phyloP scores from a whole-genome alignment of 2,888 invertebrate genomes.

The Philhelius pedissequus region DNA sequence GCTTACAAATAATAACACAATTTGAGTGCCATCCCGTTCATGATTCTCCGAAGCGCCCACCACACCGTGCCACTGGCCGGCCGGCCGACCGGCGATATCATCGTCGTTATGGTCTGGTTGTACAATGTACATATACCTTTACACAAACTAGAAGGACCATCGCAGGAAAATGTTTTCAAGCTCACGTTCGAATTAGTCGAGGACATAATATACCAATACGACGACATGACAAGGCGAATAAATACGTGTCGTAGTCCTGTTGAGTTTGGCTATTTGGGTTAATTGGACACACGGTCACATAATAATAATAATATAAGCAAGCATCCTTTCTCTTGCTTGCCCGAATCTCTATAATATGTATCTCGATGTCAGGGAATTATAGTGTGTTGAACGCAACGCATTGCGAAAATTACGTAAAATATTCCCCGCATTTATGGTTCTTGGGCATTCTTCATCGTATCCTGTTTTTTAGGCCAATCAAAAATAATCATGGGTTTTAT shows the following conservation, averaged over 20 bases:
- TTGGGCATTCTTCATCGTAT: not conserved
- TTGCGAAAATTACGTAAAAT: slow-evolving; percentile 13
- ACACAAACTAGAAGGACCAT: not conserved
- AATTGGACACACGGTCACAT: slow-evolving; percentile 27
- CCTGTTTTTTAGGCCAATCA: not conserved
- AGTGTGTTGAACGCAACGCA: not conserved
- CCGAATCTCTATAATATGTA: not conserved
- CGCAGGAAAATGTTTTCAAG: not conserved
- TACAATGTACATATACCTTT: not conserved
- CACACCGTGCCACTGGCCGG: no score
- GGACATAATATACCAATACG: not conserved
- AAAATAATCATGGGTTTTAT: slow-evolving; percentile 3
- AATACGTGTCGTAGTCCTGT: slow-evolving; percentile 12
- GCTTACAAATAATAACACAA: slow-evolving; percentile 21
- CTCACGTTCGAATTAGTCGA: not conserved
- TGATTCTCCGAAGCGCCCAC: no score
- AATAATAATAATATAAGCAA: slow-evolving; percentile 3
- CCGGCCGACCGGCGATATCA: not conserved
- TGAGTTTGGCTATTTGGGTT: slow-evolving; percentile 9
- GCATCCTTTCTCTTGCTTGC: not conserved
- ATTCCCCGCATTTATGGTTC: not conserved
- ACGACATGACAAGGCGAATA: not conserved
- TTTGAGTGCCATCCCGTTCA: not conserved
- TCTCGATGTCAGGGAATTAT: not conserved
- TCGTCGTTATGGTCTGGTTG: not conserved